Percentiles rank a stretch among this genome's conserved stretches.
Conservation (phyloP, 2,888 invertebrate genomes). For the Lithophane socia region DNA sequence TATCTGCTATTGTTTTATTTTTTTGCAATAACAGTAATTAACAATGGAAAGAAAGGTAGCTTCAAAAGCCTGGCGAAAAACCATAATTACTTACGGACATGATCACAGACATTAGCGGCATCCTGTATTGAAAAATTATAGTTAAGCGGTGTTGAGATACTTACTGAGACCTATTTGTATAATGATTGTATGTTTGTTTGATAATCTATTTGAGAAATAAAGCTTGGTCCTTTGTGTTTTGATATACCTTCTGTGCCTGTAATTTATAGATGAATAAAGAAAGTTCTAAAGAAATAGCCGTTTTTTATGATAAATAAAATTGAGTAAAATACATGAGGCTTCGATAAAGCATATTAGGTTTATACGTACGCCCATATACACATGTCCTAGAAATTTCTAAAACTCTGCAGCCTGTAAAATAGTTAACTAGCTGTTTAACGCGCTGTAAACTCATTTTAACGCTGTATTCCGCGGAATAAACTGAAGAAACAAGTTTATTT, state of each 20-base stretch:
- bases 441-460: conserved; percentile 7
- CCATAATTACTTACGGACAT: neutral
- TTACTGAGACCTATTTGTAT: neutral
- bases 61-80: neutral
- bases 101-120: no score
- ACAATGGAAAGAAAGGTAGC: neutral
- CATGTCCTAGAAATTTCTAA: neutral
- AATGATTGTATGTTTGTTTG: neutral
- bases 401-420: conserved; percentile 11
- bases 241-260: neutral
- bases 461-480: conserved; percentile 4
- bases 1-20: neutral
- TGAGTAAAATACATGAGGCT: neutral
- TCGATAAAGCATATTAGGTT: neutral
- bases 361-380: neutral
- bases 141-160: neutral
- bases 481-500: conserved; percentile 30
- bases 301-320: neutral
- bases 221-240: neutral
- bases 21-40: neutral
- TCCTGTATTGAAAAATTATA: no score
- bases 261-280: neutral
- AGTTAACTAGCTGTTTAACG: conserved; percentile 22
- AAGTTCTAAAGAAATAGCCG: neutral
- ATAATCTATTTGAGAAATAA: neutral